Conservation (phyloP, 2,888 invertebrate species). For the Kryphioiulus occultus region DNA sequence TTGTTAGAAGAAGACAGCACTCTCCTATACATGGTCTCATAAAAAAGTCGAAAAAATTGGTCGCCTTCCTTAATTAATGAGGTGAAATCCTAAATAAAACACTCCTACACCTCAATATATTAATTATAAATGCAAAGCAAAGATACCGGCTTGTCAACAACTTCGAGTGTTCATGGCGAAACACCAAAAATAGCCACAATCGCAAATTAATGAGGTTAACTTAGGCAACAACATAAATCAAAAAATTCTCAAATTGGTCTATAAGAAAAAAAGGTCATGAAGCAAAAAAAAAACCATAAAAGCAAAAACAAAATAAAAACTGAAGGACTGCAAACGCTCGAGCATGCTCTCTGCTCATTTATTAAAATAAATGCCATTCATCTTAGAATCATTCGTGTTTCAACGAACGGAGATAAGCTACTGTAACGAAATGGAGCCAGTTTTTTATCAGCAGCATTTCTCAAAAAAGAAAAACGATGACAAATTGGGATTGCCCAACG, state of each 20-base stretch:
- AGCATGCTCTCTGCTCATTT: slow-evolving; percentile 15
- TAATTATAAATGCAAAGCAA: slow-evolving; percentile 21
- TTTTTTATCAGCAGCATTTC: not conserved
- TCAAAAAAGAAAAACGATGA: not conserved
- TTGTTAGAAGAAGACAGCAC: not conserved
- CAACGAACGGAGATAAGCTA: not conserved
- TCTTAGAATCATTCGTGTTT: not conserved
- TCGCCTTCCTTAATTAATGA: slow-evolving; percentile 33
- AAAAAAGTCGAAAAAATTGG: not conserved
- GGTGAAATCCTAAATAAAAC: slow-evolving; percentile 32
- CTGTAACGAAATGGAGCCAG: slow-evolving; percentile 10
- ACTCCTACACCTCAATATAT: not conserved
- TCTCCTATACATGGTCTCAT: not conserved
- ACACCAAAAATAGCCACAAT: slow-evolving; percentile 39
- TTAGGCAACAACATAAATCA: slow-evolving; percentile 34
- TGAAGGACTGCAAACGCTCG: slow-evolving; percentile 11
- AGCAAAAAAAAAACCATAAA: not conserved
- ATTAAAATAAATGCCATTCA: slow-evolving; percentile 27
- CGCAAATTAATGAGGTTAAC: slow-evolving; percentile 38
- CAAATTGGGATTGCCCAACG: slow-evolving; percentile 31
- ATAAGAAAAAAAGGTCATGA: slow-evolving; percentile 11
- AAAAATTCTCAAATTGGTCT: not conserved
- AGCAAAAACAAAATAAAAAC: slow-evolving; percentile 2
- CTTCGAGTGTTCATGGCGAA: not conserved
- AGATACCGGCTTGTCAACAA: slow-evolving; percentile 21